Base-by-base conservation (phyloP, 92 coral and sea anemone species). In the Blastomussa wellsi region DNA sequence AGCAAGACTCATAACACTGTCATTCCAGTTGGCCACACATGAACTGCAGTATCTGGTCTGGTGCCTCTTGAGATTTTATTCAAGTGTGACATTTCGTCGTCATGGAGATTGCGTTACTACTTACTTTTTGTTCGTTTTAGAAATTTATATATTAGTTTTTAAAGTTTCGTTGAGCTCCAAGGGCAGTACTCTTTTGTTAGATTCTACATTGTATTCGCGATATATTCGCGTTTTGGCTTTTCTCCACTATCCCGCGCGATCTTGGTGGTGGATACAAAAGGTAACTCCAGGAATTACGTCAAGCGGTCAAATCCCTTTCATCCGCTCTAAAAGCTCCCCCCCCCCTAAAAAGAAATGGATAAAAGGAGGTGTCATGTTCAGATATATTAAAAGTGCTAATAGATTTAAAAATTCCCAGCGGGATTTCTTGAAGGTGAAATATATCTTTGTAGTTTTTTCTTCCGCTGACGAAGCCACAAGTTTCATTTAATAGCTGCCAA, bases 21-120 rank as follows among this genome's bases (percentile, higher is more conserved):
- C 53, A 78, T 82, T 82, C 78, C 86, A 33, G 69, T 60, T 69
- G 53, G 72, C 41, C 86, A 69, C 38, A 37, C 86, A 82, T 82
- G 24, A 37, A 51, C 81, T 48, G 41, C 62, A 48, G n/a, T 31
- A 29, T 31, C 48, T n/a, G n/a, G 78, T 72, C 24, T 69, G 37
- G 86, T 82, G 37, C 16, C 29, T 36, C 24, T 4, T 16, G 85
- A 51, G 68, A 38, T 52, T 82, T 71, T 38, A 51, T 70, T 69
- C 77, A 71, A 64, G 69, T 70, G 78, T 82, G 86, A 71, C 78
- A n/a, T 37, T 62, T 62, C n/a, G 74, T 70, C 47, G 86, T 82
- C 68, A 52, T 48, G 86, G 78, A 37, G 78, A 82, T 52, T 82
- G 86, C 57, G 86, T 82, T 71, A 82, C 69, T 35, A 15, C 39